phyloP scores from a whole-genome alignment of 2,797 vertebrate genomes.

The Lagorchestes hirsutus region DNA sequence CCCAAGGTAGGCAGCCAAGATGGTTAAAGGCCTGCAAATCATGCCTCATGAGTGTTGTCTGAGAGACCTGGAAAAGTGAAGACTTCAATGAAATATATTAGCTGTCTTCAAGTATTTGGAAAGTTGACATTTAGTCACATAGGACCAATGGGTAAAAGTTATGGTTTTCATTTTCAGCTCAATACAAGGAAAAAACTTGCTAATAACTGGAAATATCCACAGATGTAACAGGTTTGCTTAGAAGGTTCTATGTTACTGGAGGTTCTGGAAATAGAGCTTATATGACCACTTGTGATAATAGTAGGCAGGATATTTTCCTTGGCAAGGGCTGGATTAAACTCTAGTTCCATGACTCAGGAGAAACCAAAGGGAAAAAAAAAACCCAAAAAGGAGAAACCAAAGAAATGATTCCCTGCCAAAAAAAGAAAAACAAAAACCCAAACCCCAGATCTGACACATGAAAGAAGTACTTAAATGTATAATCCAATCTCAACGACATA shows the following conservation, averaged over 20 bases:
- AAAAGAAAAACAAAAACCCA: not conserved
- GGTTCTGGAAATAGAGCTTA: not conserved
- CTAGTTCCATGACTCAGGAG: not conserved
- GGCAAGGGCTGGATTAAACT: not conserved
- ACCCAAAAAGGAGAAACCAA: not conserved
- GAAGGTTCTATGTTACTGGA: not conserved
- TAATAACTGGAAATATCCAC: not conserved
- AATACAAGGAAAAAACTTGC: not conserved
- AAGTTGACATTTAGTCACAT: not conserved
- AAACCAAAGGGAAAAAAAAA: not conserved
- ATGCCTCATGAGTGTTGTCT: not conserved
- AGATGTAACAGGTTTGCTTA: not conserved
- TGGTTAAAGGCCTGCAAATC: not conserved
- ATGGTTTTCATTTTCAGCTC: not conserved
- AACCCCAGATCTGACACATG: not conserved
- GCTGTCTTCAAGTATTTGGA: not conserved
- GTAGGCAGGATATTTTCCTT: not conserved
- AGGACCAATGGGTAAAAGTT: not conserved
- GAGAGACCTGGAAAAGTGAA: not conserved
- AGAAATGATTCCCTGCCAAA: not conserved
- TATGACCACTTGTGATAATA: not conserved
- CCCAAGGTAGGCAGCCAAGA: not conserved
- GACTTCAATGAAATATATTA: too few relatives aligned
- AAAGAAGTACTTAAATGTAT: not conserved
- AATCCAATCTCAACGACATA: not conserved